Conservation (phyloP, 2,797 vertebrate species). For the Tachyglossus aculeatus region DNA sequence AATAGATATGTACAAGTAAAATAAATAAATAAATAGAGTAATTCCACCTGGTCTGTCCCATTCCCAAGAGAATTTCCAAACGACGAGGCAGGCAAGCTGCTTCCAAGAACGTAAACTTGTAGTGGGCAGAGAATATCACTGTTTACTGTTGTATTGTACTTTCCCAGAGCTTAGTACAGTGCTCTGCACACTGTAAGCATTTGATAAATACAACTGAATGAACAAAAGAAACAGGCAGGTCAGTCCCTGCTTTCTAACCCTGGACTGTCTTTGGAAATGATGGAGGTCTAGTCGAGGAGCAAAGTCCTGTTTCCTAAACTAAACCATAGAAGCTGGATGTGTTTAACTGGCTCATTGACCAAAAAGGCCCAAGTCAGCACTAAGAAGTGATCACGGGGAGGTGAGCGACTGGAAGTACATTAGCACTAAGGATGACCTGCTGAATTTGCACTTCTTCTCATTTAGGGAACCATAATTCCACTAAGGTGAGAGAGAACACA, state of each 20-base stretch:
- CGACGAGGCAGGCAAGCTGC: too few species aligned
- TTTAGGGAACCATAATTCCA: not conserved
- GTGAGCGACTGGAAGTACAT: fast-evolving
- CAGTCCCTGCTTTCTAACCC: not conserved
- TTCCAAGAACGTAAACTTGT: too few species aligned
- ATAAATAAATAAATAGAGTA: too few species aligned
- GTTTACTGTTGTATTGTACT: not conserved
- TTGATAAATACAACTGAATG: too few species aligned
- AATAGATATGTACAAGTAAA: too few species aligned
- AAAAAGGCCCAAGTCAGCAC: not conserved
- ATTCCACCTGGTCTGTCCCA: too few species aligned
- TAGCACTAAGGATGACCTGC: not conserved
- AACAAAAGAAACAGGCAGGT: not conserved
- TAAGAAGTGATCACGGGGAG: not conserved
- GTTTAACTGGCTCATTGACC: not conserved
- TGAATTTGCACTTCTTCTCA: not conserved
- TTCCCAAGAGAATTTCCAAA: too few species aligned
- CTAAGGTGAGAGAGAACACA: not conserved
- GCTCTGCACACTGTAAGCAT: too few species aligned
- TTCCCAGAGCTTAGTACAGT: too few species aligned
- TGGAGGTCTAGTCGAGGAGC: not conserved
- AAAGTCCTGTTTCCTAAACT: not conserved
- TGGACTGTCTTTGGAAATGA: not conserved
- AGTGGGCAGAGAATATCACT: too few species aligned
- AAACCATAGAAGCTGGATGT: not conserved